Evolutionary conservation across 2,113 vertebrate genomes (phyloP).

Genomic region (Archilochus colubris): DNA sequence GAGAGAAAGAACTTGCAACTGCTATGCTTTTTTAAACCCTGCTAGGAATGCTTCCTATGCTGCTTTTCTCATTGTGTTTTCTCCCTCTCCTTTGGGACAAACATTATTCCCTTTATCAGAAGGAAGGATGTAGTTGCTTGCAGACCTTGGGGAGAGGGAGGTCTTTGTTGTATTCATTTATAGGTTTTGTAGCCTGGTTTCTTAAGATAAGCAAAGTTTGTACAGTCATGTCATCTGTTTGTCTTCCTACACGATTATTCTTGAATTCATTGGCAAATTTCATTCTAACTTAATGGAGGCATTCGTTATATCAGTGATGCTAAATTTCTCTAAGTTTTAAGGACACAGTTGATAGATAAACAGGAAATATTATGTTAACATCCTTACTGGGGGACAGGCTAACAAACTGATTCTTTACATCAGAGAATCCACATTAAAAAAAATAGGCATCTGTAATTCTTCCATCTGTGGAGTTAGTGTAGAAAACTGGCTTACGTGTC

Average conservation of each 20-base stretch:
- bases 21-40: not conserved
- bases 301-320: not conserved
- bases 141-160: not conserved
- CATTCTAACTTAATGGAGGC: not conserved
- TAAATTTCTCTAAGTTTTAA: not conserved
- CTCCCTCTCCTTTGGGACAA: constrained; percentile 22
- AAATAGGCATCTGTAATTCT: not conserved
- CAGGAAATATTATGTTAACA: not conserved
- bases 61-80: constrained; percentile 18
- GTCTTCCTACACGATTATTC: not conserved
- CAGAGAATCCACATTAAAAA: not conserved
- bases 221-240: not conserved
- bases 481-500: not conserved
- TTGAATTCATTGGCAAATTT: not conserved
- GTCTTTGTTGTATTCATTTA: not conserved
- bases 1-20: not conserved
- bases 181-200: constrained; percentile 13
- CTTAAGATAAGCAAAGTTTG: constrained; percentile 40
- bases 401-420: not conserved
- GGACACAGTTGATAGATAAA: not conserved
- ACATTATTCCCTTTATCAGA: not conserved
- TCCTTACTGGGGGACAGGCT: not conserved
- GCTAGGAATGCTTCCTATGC: not conserved
- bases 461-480: not conserved
- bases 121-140: constrained; percentile 41